Evolutionary conservation across 2,888 invertebrate genomes (phyloP).

Genomic region (Allygus modestus): DNA sequence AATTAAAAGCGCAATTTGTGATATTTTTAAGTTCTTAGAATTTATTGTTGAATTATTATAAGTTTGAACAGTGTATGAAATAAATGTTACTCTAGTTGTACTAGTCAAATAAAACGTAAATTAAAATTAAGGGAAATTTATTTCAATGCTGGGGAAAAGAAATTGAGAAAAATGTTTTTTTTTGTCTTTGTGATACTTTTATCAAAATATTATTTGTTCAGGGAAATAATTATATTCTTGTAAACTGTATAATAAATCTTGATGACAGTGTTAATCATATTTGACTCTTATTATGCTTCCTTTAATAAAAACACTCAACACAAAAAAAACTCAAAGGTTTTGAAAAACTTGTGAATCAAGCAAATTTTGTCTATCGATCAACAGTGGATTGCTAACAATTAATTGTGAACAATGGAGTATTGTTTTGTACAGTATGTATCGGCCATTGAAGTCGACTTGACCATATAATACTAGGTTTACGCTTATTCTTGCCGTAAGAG

Average conservation of each 20-base stretch:
- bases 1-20: slow-evolving; percentile 17
- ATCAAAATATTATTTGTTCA: slow-evolving; percentile 9
- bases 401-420: too few species aligned
- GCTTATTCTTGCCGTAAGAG: too few species aligned
- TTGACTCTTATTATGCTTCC: background rate
- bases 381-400: too few species aligned
- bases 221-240: slow-evolving; percentile 25
- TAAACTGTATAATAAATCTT: slow-evolving; percentile 28
- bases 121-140: slow-evolving; percentile 12
- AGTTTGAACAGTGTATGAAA: slow-evolving; percentile 21
- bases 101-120: slow-evolving; percentile 17
- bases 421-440: too few species aligned
- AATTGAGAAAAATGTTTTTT: background rate
- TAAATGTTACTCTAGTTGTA: slow-evolving; percentile 27
- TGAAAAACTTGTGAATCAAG: too few species aligned
- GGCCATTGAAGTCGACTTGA: too few species aligned
- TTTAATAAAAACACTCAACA: too few species aligned
- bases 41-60: slow-evolving; percentile 31
- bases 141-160: background rate
- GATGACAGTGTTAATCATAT: slow-evolving; percentile 17
- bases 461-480: too few species aligned
- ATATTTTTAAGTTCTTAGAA: slow-evolving; percentile 24
- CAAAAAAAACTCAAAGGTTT: too few species aligned
- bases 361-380: too few species aligned
- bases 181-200: slow-evolving; percentile 27